Conservation (phyloP, 2,888 invertebrate genomes). For the Pandemis corylana region DNA sequence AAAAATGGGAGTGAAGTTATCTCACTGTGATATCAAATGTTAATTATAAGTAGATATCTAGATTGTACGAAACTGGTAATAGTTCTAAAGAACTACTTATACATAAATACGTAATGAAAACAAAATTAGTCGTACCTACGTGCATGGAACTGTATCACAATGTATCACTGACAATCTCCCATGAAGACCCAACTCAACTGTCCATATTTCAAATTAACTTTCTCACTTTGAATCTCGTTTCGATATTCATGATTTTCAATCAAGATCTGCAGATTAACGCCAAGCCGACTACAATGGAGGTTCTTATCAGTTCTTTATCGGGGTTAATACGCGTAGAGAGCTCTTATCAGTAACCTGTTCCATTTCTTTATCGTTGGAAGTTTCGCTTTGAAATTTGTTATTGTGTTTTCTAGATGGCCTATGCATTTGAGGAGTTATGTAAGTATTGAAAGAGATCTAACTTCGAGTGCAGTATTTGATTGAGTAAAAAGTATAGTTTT, state of each 20-base stretch:
- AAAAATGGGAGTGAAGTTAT: neutral
- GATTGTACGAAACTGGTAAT: too few relatives aligned
- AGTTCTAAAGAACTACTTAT: neutral
- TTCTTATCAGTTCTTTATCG: constrained; percentile 76
- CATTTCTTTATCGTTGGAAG: constrained; percentile 76
- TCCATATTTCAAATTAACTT: constrained; percentile 22
- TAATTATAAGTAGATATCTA: neutral
- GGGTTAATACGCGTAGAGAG: constrained; percentile 82
- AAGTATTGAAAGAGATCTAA: constrained; percentile 2
- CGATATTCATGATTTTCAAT: constrained; percentile 68
- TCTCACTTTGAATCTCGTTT: constrained; percentile 58
- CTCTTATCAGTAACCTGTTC: constrained; percentile 74
- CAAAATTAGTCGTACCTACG: neutral
- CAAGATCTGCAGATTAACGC: constrained; percentile 79
- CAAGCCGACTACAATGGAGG: constrained; percentile 70
- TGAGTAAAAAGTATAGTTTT: too few relatives aligned
- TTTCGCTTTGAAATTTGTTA: constrained; percentile 70
- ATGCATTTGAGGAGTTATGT: constrained; percentile 57
- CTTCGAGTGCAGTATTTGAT: neutral
- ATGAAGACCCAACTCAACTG: neutral
- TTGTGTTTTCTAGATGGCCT: constrained; percentile 76
- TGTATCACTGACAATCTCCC: neutral
- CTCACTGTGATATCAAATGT: neutral
- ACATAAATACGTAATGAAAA: neutral
- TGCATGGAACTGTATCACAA: neutral